These are phyloP conservation scores for Glomeris maerens DNA, from an alignment of 1,140 invertebrate species.

Conservation along the genomic window DNA sequence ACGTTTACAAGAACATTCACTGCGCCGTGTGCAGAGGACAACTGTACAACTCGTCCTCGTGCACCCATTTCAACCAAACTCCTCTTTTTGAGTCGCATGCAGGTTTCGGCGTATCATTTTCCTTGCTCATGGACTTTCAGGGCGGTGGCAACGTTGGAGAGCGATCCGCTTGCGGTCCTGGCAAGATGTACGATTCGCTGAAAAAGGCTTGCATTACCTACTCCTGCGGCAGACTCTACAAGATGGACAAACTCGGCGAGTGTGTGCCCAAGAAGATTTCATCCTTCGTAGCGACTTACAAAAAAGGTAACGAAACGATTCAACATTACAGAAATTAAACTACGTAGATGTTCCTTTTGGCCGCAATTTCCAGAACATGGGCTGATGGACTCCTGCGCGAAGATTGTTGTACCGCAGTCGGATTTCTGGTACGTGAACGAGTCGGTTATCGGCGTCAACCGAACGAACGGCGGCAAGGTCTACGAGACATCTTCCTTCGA, in stretches of 20 bases:
- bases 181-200: constrained; percentile 23
- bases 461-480: constrained; percentile 10
- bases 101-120: constrained; percentile 3
- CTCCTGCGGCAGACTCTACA: constrained; percentile 18
- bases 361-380: neutral
- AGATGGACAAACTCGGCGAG: constrained; percentile 12
- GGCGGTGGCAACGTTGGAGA: constrained; percentile 16
- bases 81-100: neutral
- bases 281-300: neutral
- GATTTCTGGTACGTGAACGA: constrained; percentile 15
- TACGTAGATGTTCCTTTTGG: neutral
- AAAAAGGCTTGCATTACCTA: constrained; percentile 19
- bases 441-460: constrained; percentile 17
- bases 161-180: constrained; percentile 14
- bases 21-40: constrained; percentile 27
- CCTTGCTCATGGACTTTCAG: constrained; percentile 20
- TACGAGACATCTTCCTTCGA: constrained; percentile 20
- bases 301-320: no score
- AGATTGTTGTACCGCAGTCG: neutral
- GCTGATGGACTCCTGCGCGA: neutral
- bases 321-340: no score
- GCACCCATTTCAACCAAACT: constrained; percentile 7
- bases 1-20: constrained; percentile 29
- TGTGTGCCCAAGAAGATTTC: neutral
- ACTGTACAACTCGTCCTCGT: constrained; percentile 2